Percentiles rank a stretch among this genome's conserved stretches.
phyloP scores from a whole-genome alignment of 2,113 vertebrate genomes.

The Isichthys henryi region DNA sequence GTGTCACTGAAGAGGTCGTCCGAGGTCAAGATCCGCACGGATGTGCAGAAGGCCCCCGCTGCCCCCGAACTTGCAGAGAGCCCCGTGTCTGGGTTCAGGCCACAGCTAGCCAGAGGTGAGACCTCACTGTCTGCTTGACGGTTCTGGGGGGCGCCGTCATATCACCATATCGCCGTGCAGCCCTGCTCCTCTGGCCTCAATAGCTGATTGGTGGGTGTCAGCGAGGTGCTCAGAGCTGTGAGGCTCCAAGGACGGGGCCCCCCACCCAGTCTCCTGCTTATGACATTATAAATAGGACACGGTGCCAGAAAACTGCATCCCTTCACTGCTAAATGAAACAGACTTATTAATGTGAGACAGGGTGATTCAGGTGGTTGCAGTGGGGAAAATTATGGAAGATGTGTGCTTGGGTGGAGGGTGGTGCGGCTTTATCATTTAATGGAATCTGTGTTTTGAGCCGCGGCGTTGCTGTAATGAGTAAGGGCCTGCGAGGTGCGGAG shows the following conservation, averaged over 20 bases:
- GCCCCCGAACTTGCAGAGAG: constrained; percentile 26
- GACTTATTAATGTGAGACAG: neutral
- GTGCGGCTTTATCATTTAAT: constrained; percentile 2
- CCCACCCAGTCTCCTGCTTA: neutral
- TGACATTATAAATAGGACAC: neutral
- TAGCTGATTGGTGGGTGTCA: neutral
- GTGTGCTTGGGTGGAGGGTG: neutral
- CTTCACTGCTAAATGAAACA: neutral
- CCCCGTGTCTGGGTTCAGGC: constrained; percentile 25
- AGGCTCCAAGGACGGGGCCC: neutral
- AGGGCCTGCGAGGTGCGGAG: neutral
- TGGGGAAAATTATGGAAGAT: neutral
- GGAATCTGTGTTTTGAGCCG: neutral
- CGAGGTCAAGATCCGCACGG: constrained; percentile 43
- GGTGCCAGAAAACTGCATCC: neutral
- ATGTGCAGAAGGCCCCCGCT: constrained; percentile 34
- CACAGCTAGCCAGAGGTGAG: constrained; percentile 34
- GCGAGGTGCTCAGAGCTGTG: neutral
- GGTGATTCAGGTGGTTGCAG: neutral
- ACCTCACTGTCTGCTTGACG: neutral
- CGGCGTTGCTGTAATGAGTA: neutral
- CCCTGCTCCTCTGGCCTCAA: neutral
- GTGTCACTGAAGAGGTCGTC: constrained; percentile 50
- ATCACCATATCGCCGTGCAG: neutral
- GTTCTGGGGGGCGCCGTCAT: neutral